Base-by-base conservation (phyloP, 2,797 vertebrate species). In the Danio jaintianensis region DNA sequence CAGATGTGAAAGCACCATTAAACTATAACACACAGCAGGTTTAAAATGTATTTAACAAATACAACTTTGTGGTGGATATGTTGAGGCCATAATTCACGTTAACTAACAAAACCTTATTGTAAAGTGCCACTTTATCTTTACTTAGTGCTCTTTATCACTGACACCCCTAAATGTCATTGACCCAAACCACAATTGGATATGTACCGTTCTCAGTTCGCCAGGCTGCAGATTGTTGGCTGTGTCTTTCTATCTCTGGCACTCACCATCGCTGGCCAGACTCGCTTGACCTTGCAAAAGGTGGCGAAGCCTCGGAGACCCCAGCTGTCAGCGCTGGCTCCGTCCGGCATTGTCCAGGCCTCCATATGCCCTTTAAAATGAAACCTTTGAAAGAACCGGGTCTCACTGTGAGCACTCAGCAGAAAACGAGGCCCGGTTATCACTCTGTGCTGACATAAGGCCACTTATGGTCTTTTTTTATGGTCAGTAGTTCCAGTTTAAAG, bases 211-310 rank as follows among this genome's bases (percentile, higher is more conserved):
- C 13, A 45, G 10, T 18, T 20, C 7, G 13, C 66, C 45, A 42
- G 61, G 45, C 45, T 59, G 45, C 29, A 66, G 76, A 64, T 20
- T 64, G 62, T 50, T 67, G 73, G 20, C 63, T 3, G 20, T 1
- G 45, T 38, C 53, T 38, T 13, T 45, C 45, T 67, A 68, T 77
- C 72, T 74, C 52, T 77, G 55, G 63, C 12, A 43, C 68, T 18
- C 42, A 18, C 12, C 13, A 82, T 80, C 36, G 53, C 20, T 71
- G 79, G 56, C 75, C 79, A 75, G 73, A 55, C 79, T 40, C 56
- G 15, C 36, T 50, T 83, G 79, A 85, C 83, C 82, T 79, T 82
- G 79, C 69, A 66, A 86, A 61, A 52, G 83, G 56, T 78, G 55
- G 53, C 38, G 42, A 15, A 62, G 82, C 80, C 82, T 79, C 40